Conservation (phyloP, 1,140 invertebrate genomes). For the Lycorma delicatula region DNA sequence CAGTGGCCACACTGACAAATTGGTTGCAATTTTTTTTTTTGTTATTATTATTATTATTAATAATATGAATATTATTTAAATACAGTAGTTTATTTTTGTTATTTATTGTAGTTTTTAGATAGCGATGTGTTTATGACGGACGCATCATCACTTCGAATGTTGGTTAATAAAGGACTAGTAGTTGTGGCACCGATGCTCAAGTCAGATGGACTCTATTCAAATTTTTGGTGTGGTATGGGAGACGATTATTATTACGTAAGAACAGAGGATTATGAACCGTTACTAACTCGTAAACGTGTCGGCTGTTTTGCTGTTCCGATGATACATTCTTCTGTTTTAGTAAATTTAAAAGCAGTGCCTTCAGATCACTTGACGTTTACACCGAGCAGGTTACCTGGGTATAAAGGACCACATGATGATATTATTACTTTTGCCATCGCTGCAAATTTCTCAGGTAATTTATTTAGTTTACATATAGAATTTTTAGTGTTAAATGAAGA, state of each 20-base stretch:
- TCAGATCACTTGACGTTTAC: conserved; percentile 70
- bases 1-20: neutral
- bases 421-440: conserved; percentile 88
- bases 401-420: conserved; percentile 78
- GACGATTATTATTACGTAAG: conserved; percentile 79
- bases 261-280: conserved; percentile 77
- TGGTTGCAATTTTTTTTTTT: neutral
- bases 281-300: conserved; percentile 57
- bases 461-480: no score
- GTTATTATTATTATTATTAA: no score
- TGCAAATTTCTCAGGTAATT: conserved; percentile 59
- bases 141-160: conserved; percentile 50
- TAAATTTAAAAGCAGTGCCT: conserved; percentile 56
- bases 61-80: no score
- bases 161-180: conserved; percentile 56
- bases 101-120: conserved; percentile 70
- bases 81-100: conserved; percentile 27
- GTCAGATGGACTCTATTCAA: conserved; percentile 83
- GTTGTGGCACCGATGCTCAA: conserved; percentile 76
- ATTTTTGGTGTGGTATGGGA: conserved; percentile 93
- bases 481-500: no score
- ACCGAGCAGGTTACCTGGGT: conserved; percentile 49
- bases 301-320: conserved; percentile 84
- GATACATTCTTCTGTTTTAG: conserved; percentile 81
- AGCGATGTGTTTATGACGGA: conserved; percentile 80